phyloP scores from a whole-genome alignment of 1,140 invertebrate species.

The Saccostrea echinata region DNA sequence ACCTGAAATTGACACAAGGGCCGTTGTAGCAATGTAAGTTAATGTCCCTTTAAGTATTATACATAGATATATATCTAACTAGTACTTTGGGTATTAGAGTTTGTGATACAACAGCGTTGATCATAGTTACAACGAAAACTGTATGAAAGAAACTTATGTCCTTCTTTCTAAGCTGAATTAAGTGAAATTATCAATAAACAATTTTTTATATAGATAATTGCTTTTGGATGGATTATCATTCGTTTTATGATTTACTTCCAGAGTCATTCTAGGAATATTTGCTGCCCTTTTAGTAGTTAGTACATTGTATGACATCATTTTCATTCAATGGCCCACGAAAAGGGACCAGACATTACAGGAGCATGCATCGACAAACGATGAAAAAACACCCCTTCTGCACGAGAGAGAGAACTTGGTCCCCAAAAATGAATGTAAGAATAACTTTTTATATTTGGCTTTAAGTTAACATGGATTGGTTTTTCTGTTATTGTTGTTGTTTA shows the following conservation, averaged over 20 bases:
- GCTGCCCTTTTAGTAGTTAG: neutral
- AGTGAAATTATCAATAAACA: neutral
- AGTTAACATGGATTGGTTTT: no score
- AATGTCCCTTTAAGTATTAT: neutral
- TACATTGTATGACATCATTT: neutral
- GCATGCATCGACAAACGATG: neutral
- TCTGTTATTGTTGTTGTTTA: no score
- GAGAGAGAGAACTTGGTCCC: neutral
- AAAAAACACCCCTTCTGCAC: neutral
- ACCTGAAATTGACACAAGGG: neutral
- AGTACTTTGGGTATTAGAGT: no score
- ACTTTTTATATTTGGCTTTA: no score
- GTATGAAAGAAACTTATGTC: no score
- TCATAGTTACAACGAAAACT: no score
- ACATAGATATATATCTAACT: no score
- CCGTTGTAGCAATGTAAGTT: constrained; percentile 4
- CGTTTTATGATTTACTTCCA: neutral
- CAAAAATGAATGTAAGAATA: neutral
- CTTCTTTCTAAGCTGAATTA: no score
- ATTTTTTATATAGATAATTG: neutral
- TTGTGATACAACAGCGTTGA: no score
- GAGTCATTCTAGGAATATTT: constrained; percentile 14
- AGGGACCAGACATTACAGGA: neutral
- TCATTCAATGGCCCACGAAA: neutral
- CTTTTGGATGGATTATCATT: no score